Conservation (phyloP, 2,888 invertebrate genomes). For the Netelia fuscicornis region DNA sequence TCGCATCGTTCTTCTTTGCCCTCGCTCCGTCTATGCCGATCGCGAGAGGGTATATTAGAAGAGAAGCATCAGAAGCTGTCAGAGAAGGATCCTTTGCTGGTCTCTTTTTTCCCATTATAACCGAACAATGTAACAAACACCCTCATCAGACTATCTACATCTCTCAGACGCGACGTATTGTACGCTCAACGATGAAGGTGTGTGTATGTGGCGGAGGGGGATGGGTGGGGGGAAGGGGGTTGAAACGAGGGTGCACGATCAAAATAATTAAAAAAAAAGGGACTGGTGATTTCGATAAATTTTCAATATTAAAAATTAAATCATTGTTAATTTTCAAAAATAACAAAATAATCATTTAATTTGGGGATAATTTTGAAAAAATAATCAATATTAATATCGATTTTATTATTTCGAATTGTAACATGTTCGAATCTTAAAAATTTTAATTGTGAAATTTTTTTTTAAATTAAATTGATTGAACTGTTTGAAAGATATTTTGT, state of each 20-base stretch:
- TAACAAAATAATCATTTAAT: too few species aligned
- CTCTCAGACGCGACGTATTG: conserved; percentile 76
- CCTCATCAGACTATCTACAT: conserved; percentile 76
- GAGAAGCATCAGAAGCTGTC: conserved; percentile 64
- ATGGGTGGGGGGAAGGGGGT: neutral
- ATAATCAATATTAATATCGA: too few species aligned
- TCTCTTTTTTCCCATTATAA: conserved; percentile 75
- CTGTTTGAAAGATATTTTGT: neutral
- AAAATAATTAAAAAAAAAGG: neutral
- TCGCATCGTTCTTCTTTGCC: conserved; percentile 58
- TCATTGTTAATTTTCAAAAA: too few species aligned
- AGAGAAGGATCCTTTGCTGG: conserved; percentile 72
- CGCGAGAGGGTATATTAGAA: conserved; percentile 54
- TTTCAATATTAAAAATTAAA: too few species aligned
- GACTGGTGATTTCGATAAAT: too few species aligned
- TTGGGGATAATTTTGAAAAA: too few species aligned
- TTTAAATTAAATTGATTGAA: too few species aligned
- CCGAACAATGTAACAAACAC: conserved; percentile 80
- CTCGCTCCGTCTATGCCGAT: conserved; percentile 38
- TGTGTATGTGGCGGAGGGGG: conserved; percentile 42
- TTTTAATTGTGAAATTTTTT: too few species aligned
- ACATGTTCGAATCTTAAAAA: too few species aligned
- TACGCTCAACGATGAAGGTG: conserved; percentile 71
- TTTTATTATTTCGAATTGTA: too few species aligned
- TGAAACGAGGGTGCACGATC: neutral